A percentile compares a stretch with the other conserved stretches of the same genome.
These are phyloP conservation scores for Anastrepha ludens DNA, from an alignment of 1,140 invertebrate genomes.

Conservation along the genomic window DNA sequence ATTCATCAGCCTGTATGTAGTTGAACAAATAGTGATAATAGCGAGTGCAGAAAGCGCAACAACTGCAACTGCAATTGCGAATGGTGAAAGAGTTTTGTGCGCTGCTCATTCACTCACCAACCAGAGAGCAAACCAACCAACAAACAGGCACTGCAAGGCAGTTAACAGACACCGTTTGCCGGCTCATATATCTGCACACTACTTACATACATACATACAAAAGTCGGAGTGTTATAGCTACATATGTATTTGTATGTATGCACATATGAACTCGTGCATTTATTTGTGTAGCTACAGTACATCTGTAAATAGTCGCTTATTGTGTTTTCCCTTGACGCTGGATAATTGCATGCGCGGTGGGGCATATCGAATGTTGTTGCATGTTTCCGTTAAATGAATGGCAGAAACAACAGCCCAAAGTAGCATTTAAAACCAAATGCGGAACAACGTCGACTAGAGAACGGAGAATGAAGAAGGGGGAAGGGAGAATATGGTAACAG, in stretches of 20 bases:
- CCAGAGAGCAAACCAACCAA: not conserved
- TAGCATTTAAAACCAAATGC: conserved; percentile 53
- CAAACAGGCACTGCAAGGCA: not conserved
- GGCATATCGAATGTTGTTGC: conserved; percentile 54
- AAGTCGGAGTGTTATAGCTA: not conserved
- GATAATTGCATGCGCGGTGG: conserved; percentile 53
- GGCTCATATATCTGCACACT: not conserved
- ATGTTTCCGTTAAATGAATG: conserved; percentile 52
- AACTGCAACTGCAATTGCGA: conserved; percentile 18
- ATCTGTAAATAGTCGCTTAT: conserved; percentile 46
- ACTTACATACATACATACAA: not conserved
- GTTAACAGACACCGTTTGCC: not conserved
- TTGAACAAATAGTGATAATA: conserved; percentile 38
- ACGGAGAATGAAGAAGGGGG: not conserved
- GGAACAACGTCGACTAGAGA: conserved; percentile 2
- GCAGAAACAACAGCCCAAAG: conserved; percentile 34
- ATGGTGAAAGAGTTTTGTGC: conserved; percentile 37
- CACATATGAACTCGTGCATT: not conserved
- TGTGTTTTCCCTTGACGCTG: conserved; percentile 52
- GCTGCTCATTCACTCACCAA: not conserved
- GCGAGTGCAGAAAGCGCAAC: conserved; percentile 39
- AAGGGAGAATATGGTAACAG: not conserved
- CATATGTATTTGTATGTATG: not conserved
- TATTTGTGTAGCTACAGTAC: conserved; percentile 7
- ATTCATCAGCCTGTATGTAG: not conserved